Evolutionary conservation across 2,888 invertebrate species (phyloP).

Genomic region (Thera obeliscata): DNA sequence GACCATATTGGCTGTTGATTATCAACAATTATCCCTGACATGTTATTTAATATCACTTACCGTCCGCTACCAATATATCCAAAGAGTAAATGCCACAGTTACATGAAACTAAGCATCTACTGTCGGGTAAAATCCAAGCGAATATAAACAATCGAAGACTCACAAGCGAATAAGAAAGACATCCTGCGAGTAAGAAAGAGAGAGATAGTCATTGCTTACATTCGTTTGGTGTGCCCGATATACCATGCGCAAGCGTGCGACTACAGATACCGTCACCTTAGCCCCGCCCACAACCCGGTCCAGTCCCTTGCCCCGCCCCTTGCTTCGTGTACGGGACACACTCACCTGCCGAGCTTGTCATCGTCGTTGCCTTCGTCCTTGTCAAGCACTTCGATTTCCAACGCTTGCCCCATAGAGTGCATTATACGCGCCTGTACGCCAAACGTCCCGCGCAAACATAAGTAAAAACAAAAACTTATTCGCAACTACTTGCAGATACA

Average conservation of each 20-base stretch:
- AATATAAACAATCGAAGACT: background rate
- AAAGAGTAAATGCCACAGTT: background rate
- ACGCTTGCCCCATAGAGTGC: conserved; percentile 88
- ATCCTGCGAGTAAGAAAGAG: background rate
- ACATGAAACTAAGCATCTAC: conserved; percentile 5
- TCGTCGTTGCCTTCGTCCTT: conserved; percentile 94
- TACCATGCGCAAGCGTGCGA: conserved; percentile 27
- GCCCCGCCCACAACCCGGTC: conserved; percentile 17
- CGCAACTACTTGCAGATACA: conserved; percentile 52
- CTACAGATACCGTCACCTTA: conserved; percentile 22
- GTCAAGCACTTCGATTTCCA: conserved; percentile 92
- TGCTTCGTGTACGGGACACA: conserved; percentile 50
- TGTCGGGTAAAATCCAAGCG: background rate
- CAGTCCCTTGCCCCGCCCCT: conserved; percentile 26
- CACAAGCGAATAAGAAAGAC: background rate
- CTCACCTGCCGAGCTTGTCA: conserved; percentile 95
- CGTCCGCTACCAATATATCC: background rate
- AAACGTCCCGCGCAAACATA: conserved; percentile 79
- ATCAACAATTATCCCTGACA: background rate
- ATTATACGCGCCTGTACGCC: conserved; percentile 82
- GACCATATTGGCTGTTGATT: background rate
- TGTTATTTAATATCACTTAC: background rate
- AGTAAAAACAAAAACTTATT: conserved; percentile 78
- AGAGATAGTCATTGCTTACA: background rate
- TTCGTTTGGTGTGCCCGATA: background rate